Percentiles rank a stretch among this genome's conserved stretches.
Conservation (phyloP, 2,888 invertebrate genomes). For the Gryllus longicercus region DNA sequence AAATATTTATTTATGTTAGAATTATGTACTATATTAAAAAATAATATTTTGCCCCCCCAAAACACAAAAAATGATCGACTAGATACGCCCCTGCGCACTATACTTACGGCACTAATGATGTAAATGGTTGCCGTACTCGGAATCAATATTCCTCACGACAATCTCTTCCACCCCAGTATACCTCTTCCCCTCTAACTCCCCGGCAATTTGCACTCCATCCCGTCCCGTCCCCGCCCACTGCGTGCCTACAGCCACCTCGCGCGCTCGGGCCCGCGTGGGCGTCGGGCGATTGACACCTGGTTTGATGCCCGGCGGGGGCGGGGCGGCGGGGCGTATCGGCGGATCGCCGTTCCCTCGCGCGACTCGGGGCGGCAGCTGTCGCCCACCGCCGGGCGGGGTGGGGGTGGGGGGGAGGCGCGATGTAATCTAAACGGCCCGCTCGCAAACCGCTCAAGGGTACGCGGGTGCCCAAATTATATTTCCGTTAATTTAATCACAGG, state of each 20-base stretch:
- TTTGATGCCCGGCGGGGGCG: not conserved
- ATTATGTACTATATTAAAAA: no score
- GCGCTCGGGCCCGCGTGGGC: not conserved
- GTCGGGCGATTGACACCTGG: not conserved
- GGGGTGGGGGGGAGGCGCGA: not conserved
- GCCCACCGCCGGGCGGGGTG: not conserved
- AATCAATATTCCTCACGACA: no score
- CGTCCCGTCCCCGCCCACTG: no score
- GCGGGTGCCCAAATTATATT: not conserved
- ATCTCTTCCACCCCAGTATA: no score
- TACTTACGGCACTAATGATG: no score
- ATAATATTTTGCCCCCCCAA: no score
- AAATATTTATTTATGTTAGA: no score
- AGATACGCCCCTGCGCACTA: no score
- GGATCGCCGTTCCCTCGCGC: not conserved
- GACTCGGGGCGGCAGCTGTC: not conserved
- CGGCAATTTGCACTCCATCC: no score
- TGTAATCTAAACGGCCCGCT: not conserved
- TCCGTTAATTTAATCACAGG: constrained; percentile 4
- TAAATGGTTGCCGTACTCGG: no score
- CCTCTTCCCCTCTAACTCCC: no score
- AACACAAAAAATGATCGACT: no score
- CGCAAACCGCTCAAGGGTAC: not conserved
- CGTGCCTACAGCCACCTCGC: not conserved
- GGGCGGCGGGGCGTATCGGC: not conserved